Base-by-base conservation (phyloP, 2,797 vertebrate genomes). In the Salmo trutta region DNA sequence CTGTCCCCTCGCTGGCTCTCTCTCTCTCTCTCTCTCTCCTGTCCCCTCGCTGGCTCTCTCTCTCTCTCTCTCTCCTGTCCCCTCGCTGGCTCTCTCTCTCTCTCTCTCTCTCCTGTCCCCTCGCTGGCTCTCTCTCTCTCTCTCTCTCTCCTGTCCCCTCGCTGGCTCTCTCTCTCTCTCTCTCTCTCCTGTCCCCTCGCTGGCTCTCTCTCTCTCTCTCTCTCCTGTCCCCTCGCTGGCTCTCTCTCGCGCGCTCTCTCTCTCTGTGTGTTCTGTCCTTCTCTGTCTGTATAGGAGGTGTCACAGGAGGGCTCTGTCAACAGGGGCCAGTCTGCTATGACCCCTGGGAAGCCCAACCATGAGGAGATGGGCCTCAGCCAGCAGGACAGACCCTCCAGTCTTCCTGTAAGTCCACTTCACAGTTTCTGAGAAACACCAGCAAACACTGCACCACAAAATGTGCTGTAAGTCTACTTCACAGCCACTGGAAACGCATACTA, bases 291-390 rank as follows among this genome's bases (percentile, higher is more conserved):
- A 29, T 86, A 98, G 96, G 96, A 97, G 81, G 92, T 96, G 87
- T 94, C 96, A 78, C 95, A 97, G 91, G 97, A 98, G 94, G 94
- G 95, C 78, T 98, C 96, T 76, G 95, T 96, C 86, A 94, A 93
- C 85, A 94, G 96, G 85, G 94, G 94, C 84, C 96, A 96, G 90
- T 94, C 97, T 71, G 81, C 95, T 68, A 92, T 97, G 94, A 93
- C 96, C 85, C 91, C 95, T 84, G 96, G 95, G 89, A 98, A 98
- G 91, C 93, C 94, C 21, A 97, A 95, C 92, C 96, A 96, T 0
- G 96, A 97, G 92, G 97, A 98, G 83, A 91, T 97, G 93, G 95
- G 94, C 87, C 86, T 97, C 79, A 88, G 85, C 78, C 93, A 91
- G 79, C 92, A 93, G 84, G 93, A 94, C 73, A 85, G 93, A 53